A percentile compares a stretch with the other conserved stretches of the same genome.
These are phyloP conservation scores for Druon quercuslanigerum DNA, from an alignment of 1,140 invertebrate genomes.

Conservation along the genomic window DNA sequence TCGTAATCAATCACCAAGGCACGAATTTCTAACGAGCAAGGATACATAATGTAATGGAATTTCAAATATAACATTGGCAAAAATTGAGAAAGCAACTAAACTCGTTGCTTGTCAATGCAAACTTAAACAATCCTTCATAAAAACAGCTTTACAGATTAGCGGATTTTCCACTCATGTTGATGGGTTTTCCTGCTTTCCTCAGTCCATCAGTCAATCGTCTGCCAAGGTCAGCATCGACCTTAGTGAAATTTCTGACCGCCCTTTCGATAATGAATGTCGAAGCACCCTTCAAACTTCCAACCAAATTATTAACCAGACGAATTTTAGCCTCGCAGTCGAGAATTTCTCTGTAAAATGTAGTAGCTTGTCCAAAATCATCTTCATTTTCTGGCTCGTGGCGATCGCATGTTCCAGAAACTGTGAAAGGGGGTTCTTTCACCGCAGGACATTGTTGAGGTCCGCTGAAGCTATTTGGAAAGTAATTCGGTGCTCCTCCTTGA, in stretches of 20 bases:
- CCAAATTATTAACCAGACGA: constrained; percentile 89
- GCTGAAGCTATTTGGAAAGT: constrained; percentile 96
- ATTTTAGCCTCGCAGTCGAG: constrained; percentile 84
- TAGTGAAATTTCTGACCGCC: constrained; percentile 85
- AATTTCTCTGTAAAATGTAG: constrained; percentile 87
- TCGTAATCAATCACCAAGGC: constrained; percentile 31
- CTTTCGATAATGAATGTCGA: constrained; percentile 91
- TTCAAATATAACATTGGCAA: constrained; percentile 32
- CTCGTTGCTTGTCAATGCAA: background rate
- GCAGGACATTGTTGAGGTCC: constrained; percentile 81
- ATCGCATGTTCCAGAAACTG: constrained; percentile 79
- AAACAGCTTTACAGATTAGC: constrained; percentile 61
- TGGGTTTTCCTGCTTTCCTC: constrained; percentile 75
- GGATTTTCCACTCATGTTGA: constrained; percentile 62
- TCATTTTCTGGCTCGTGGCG: constrained; percentile 90
- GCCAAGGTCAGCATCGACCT: constrained; percentile 82
- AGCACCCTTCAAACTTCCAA: constrained; percentile 84
- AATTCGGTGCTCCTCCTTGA: constrained; percentile 91
- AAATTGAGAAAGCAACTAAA: background rate
- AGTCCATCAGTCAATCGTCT: constrained; percentile 80
- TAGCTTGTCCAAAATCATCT: constrained; percentile 93
- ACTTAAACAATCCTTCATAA: background rate
- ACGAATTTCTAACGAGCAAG: constrained; percentile 17
- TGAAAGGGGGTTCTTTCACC: constrained; percentile 70
- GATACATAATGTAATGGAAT: constrained; percentile 32